Evolutionary conservation across 2,797 vertebrate species (phyloP), one percentile per base, ranked within the genome.

Genomic region (Saxicola maurus): DNA sequence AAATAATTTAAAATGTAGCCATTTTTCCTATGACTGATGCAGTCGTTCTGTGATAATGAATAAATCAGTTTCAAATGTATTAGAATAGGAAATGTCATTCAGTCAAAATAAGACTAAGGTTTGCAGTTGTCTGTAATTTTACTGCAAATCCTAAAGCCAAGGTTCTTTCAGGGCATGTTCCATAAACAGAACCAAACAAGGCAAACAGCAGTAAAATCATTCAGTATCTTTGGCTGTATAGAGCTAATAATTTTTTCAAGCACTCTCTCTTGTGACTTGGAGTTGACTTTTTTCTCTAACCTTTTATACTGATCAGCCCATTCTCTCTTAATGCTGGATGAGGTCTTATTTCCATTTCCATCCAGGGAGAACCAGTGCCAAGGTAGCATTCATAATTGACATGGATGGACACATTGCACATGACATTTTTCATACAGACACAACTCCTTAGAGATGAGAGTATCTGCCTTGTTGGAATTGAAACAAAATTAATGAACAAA

Each of bases 331-430:
- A 31, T 35, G 28, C 24, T 76, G 60, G 72, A 49, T 23, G 45
- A 90, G 15, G 13, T 51, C 8, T 61, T 68, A 28, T 17, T 72
- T 87, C 57, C n/a, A 51, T 81, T 87, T 83, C 37, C 25, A 38
- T 40, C 21, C 9, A 33, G 56, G 15, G n/a, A 52, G 27, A 64
- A 16, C 0, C 1, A 67, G 13, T 0, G 1, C 46, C 24, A 84
- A 40, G 56, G 52, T 53, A 49, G 51, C 27, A 10, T 73, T 71
- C 13, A 1, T 62, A 79, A n/a, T 23, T 79, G 64, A 17, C 10
- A 5, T 20, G 48, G 23, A 9, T 56, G 67, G n/a, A 49, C 46
- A 25, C 20, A 14, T 9, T 53, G 10, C 9, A 4, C 69, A 6
- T 31, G 67, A 31, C 28, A 13, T 66, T 71, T 42, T 65, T 38